Base-by-base conservation (phyloP, 2,888 invertebrate genomes). In the Mythimna albipuncta region DNA sequence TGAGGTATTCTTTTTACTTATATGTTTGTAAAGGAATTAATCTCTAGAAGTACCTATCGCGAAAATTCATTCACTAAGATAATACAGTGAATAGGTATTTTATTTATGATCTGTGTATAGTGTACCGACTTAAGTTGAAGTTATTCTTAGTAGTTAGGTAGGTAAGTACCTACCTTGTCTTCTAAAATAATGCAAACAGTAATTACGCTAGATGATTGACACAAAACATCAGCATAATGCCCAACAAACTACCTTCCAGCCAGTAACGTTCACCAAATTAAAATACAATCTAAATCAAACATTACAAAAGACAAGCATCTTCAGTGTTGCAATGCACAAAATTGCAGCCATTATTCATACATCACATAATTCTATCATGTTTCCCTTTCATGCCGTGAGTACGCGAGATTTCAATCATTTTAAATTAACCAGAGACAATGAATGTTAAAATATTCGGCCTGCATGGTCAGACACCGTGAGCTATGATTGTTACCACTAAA, bases 401-500 rank as follows among this genome's bases (percentile, higher is more conserved):
- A 83, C 76, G 71, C 11, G 61, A 79, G 90, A 91, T 92, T 80
- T 83, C 85, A 88, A 93, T 93, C 92, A 74, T 72, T 77, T 74
- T 71, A 87, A 87, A 89, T 87, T 88, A 82, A 55, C 74, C 79
- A 85, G 80, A 87, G 91, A 92, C 93, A 93, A 93, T 92, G 90
- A 86, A 86, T 79, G 75, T 77, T 83, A 86, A 82, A 87, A 87
- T 86, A 88, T 85, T 88, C 89, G 85, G 82, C 89, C 93, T 89
- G 92, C 85, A 89, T 92, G 90, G 88, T 82, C 90, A 91, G 75
- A 55, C 81, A 91, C 85, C 91, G 91, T 91, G 88, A 87, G 84
- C 78, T 80, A 86, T 87, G 87, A 87, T 77, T 83, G 80, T 87
- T 81, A 63, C 44, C 68, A 54, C 47, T 64, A 65, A 77, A 75